Conservation (phyloP, 1,140 invertebrate species). For the Macrotrachela quadricornifera region DNA sequence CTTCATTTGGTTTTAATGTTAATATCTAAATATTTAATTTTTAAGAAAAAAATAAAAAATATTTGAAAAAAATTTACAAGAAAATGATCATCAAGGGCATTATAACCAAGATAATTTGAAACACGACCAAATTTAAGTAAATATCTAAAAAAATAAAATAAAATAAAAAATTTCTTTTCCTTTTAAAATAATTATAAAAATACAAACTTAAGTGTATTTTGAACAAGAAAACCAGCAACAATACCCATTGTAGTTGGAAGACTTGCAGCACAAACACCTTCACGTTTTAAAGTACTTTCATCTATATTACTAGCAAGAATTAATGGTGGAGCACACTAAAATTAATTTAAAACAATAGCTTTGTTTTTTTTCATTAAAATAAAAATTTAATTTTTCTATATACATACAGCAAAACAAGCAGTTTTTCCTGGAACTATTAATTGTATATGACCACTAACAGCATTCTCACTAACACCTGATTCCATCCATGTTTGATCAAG, state of each 20-base stretch:
- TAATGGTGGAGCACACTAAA: slow-evolving; percentile 81
- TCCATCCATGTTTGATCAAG: slow-evolving; percentile 82
- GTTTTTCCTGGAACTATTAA: slow-evolving; percentile 81
- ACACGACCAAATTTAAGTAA: slow-evolving; percentile 72
- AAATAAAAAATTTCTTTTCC: too few relatives aligned
- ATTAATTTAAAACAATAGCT: slow-evolving; percentile 13
- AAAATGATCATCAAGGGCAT: slow-evolving; percentile 84
- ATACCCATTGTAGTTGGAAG: slow-evolving; percentile 98
- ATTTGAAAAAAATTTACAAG: slow-evolving; percentile 40
- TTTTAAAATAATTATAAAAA: background rate
- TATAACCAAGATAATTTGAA: slow-evolving; percentile 80
- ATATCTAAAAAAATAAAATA: slow-evolving; percentile 35
- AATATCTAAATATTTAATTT: slow-evolving; percentile 20
- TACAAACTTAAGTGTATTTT: slow-evolving; percentile 81
- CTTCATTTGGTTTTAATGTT: slow-evolving; percentile 68
- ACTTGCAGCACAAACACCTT: slow-evolving; percentile 95
- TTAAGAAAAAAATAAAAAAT: too few relatives aligned
- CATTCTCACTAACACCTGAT: slow-evolving; percentile 96
- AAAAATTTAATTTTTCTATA: slow-evolving; percentile 1
- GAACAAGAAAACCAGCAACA: slow-evolving; percentile 82
- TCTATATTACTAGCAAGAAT: slow-evolving; percentile 90
- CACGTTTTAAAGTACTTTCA: slow-evolving; percentile 80
- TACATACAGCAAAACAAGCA: slow-evolving; percentile 77
- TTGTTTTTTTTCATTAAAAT: background rate
- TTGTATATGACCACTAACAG: slow-evolving; percentile 95